Evolutionary conservation across 2,113 vertebrate species (phyloP).

Genomic region (Carettochelys insculpta): DNA sequence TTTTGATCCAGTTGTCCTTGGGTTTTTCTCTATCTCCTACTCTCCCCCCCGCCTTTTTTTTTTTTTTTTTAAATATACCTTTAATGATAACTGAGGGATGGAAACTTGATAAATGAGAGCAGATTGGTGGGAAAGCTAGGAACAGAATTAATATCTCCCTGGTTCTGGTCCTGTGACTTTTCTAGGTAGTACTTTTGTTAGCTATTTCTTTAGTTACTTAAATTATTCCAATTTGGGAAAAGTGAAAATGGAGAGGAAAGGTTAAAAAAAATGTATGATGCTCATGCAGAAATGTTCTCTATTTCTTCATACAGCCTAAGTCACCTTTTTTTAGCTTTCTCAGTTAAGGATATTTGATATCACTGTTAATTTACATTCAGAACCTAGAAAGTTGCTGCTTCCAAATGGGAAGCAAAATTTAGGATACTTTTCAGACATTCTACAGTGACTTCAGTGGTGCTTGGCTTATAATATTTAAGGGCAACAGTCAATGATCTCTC

Average conservation of each 20-base stretch:
- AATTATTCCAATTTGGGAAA: neutral
- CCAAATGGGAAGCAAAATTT: conserved; percentile 40
- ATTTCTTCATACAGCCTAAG: conserved; percentile 27
- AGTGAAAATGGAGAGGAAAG: conserved; percentile 39
- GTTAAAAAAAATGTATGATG: conserved; percentile 44
- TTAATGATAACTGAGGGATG: neutral
- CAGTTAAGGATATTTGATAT: conserved; percentile 5
- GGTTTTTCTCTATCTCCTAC: neutral
- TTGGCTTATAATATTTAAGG: conserved; percentile 33
- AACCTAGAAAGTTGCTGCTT: conserved; percentile 56
- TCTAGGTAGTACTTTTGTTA: neutral
- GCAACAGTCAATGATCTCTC: too few relatives aligned
- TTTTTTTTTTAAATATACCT: neutral
- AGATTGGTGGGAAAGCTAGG: conserved; percentile 47
- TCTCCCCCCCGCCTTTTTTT: rapidly evolving
- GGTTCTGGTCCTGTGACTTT: neutral
- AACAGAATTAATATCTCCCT: conserved; percentile 37
- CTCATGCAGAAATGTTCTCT: conserved; percentile 46
- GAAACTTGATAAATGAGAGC: conserved; percentile 11
- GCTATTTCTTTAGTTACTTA: neutral
- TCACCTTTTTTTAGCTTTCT: conserved; percentile 27
- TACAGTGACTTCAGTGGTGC: conserved; percentile 46
- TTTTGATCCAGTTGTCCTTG: neutral
- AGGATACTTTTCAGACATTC: conserved; percentile 40
- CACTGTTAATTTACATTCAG: conserved; percentile 50